Evolutionary conservation across 2,888 invertebrate species (phyloP), one percentile per base, ranked within the genome.

Genomic region (Ecdyonurus torrentis): DNA sequence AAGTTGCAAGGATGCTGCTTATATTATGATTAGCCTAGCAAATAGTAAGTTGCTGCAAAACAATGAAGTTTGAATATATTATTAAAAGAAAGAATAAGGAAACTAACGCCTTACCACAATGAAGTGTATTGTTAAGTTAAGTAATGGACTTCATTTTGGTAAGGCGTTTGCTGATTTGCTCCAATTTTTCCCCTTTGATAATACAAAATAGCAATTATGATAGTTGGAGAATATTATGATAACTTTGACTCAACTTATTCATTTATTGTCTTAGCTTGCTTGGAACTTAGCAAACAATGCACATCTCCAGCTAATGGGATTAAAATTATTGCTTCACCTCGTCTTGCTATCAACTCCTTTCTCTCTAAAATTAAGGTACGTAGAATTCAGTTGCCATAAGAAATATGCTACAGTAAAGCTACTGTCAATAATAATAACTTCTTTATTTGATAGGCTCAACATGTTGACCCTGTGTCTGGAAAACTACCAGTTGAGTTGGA

Each of bases 1-100:
- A 0, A 77, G 79, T 2, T 83, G 85, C 69, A 74, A 79, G 64
- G 81, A 83, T 70, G 83, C 88, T 0, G 73, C 88, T 18, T 74
- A 80, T 61, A 72, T 87, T 7, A 83, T 84, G 53, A 72, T 75
- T 22, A 77, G 79, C 61, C 74, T 88, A 22, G 79, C 83, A 18
- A 79, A 83, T 65, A 74, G 68, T 68, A 50, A 62, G 66, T 64
- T 23, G 5, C 37, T 15, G 37, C 37, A 10, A 15, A 5, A 37
- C 7, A 37, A 5, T 10, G 37, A 37, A 37, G 5, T 10, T 37
- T 37, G 37, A 37, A n/a, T n/a, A n/a, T n/a, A n/a, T n/a, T n/a
- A n/a, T n/a, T n/a, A n/a, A n/a, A n/a, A n/a, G n/a, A n/a, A n/a
- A n/a, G n/a, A n/a, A n/a, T n/a, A n/a, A n/a, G n/a, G n/a, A n/a